Evolutionary conservation across 2,797 vertebrate species (phyloP).

Genomic region (Xerus rutilus): DNA sequence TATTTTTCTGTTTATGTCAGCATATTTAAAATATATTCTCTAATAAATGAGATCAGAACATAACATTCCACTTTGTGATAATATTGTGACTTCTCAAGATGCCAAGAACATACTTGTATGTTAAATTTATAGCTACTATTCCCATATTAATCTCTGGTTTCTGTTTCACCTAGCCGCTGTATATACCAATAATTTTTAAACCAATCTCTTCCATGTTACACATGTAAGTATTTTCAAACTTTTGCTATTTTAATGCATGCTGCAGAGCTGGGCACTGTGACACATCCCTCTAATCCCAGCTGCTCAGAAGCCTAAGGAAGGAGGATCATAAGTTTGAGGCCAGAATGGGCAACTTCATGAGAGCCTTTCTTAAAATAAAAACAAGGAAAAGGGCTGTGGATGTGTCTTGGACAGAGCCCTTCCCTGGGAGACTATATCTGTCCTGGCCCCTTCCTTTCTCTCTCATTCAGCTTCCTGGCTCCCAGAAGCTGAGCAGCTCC

Average conservation of each 20-base stretch:
- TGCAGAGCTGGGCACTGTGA: no score
- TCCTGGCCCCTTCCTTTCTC: no score
- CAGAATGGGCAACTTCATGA: no score
- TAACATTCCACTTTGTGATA: background rate
- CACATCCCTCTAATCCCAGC: no score
- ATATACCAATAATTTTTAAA: background rate
- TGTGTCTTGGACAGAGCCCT: no score
- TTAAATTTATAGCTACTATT: background rate
- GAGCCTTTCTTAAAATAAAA: no score
- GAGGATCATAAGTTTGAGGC: no score
- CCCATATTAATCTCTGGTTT: background rate
- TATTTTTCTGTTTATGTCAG: constrained; percentile 37
- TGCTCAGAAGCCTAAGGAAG: no score
- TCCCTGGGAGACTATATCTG: no score
- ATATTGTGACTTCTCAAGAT: constrained; percentile 5
- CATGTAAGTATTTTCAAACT: background rate
- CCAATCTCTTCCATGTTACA: background rate
- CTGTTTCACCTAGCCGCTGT: background rate
- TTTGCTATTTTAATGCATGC: background rate
- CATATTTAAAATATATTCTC: constrained; percentile 16
- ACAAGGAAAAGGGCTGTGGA: no score
- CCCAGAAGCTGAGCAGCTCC: no score
- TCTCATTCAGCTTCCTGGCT: no score
- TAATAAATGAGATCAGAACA: background rate
- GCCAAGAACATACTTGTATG: background rate